Percentiles rank a stretch among this genome's conserved stretches.
Evolutionary conservation across 2,888 invertebrate species (phyloP).

Genomic region (Leptinotarsa peninsularis): DNA sequence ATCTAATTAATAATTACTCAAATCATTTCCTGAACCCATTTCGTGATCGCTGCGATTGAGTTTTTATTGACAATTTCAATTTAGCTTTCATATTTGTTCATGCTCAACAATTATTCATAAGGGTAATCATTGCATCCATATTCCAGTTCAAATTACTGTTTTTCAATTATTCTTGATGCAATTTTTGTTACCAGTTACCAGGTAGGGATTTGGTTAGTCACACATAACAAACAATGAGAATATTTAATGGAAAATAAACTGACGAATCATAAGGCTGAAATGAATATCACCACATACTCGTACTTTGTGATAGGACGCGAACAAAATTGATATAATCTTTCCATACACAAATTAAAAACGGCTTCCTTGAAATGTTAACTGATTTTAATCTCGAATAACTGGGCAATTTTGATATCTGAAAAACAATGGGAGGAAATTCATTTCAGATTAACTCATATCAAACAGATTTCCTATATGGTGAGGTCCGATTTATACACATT

Average conservation of each 20-base stretch:
- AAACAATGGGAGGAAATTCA: too few species aligned
- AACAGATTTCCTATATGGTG: too few species aligned
- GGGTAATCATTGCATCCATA: slow-evolving; percentile 33
- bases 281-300: too few species aligned
- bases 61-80: slow-evolving; percentile 29
- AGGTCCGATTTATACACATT: too few species aligned
- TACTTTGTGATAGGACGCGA: too few species aligned
- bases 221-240: neutral
- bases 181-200: slow-evolving; percentile 20
- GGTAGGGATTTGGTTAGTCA: slow-evolving; percentile 23
- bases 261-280: too few species aligned
- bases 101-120: slow-evolving; percentile 33
- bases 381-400: too few species aligned
- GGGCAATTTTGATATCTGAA: too few species aligned
- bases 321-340: too few species aligned
- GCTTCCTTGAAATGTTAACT: too few species aligned
- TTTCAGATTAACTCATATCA: too few species aligned
- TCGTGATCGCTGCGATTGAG: slow-evolving; percentile 1
- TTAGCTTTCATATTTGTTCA: slow-evolving; percentile 20
- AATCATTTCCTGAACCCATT: slow-evolving; percentile 13
- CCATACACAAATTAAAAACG: too few species aligned
- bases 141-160: slow-evolving; percentile 32
- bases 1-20: slow-evolving; percentile 9
- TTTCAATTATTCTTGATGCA: slow-evolving; percentile 30
- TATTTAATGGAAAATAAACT: neutral